Base-by-base conservation (phyloP, 2,797 vertebrate species). In the Silurus aristotelis region DNA sequence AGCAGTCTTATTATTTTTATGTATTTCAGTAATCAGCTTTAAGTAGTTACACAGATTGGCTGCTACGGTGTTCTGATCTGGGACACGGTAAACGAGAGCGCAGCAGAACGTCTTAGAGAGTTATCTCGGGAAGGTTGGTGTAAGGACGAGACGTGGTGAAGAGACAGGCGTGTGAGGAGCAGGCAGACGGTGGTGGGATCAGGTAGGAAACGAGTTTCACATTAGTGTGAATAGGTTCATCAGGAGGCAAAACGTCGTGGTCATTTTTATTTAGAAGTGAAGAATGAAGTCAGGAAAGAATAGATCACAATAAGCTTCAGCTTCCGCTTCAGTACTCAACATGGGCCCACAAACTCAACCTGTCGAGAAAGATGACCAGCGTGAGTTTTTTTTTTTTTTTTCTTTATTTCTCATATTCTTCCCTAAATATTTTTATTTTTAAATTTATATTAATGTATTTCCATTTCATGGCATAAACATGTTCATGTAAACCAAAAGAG, bases 401-500 rank as follows among this genome's bases (percentile, higher is more conserved):
- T 52, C 6, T 6, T 3, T 1, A 0, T 6, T 48, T 22, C 48
- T 48, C 1, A 56, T 55, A 58, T 17, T 31, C 52, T 38, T 5
- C 10, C 19, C 43, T 58, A 48, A 70, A 38, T 17, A n/a, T 10
- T 46, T 4, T 70, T 0, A 43, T 56, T 55, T 22, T n/a, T 27
- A 55, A 66, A 2, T 48, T 10, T 52, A 52, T 79, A 46, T 79
- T 63, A 48, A 38, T 70, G 64, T 68, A 56, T 25, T 38, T 77
- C 56, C 46, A 66, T 66, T 52, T 77, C 20, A 31, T 77, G 63
- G 61, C 43, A 52, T 46, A 31, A 60, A 72, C 31, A 60, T 55
- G 14, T 82, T 58, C 56, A 31, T 67, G 84, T 73, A 68, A 82
- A 52, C 48, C 48, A 75, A 76, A 77, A 14, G 71, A 63, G 15